Evolutionary conservation across 2,888 invertebrate species (phyloP).

Genomic region (Pheosia gnoma): DNA sequence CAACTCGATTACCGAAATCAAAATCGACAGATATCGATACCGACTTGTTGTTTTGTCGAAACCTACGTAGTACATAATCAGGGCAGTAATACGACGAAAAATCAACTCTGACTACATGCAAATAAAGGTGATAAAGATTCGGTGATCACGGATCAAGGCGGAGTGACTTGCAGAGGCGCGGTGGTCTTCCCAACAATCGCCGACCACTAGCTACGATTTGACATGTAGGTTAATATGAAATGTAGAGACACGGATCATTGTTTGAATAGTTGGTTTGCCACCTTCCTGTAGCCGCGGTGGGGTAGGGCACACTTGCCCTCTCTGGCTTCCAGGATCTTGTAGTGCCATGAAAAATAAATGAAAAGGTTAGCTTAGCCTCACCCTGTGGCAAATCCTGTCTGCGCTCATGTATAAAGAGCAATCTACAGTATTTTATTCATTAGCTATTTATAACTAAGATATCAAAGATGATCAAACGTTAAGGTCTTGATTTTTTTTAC

Average conservation of each 20-base stretch:
- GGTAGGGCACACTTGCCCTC: too few species aligned
- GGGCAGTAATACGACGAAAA: slow-evolving; percentile 15
- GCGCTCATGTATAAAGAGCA: too few species aligned
- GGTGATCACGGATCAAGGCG: slow-evolving; percentile 22
- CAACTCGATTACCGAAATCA: slow-evolving; percentile 67
- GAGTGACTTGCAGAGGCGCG: slow-evolving; percentile 76
- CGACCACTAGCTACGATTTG: slow-evolving; percentile 58
- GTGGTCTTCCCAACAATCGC: slow-evolving; percentile 71
- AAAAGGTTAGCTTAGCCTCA: too few species aligned
- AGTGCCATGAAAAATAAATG: too few species aligned
- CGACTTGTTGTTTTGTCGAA: slow-evolving; percentile 58
- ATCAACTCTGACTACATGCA: slow-evolving; percentile 21
- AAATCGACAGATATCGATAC: slow-evolving; percentile 72
- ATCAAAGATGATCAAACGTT: too few species aligned
- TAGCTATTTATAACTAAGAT: too few species aligned
- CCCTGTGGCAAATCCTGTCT: too few species aligned
- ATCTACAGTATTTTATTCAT: too few species aligned
- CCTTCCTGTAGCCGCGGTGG: too few species aligned
- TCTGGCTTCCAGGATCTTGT: too few species aligned
- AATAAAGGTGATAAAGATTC: slow-evolving; percentile 29
- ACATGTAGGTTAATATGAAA: slow-evolving; percentile 22
- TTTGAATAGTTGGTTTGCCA: too few species aligned
- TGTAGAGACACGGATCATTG: slow-evolving; percentile 8
- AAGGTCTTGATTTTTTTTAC: too few species aligned
- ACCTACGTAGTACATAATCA: slow-evolving; percentile 42